A percentile compares a stretch with the other conserved stretches of the same genome.
Conservation (phyloP, 2,888 invertebrate species). For the Phortica magna region DNA sequence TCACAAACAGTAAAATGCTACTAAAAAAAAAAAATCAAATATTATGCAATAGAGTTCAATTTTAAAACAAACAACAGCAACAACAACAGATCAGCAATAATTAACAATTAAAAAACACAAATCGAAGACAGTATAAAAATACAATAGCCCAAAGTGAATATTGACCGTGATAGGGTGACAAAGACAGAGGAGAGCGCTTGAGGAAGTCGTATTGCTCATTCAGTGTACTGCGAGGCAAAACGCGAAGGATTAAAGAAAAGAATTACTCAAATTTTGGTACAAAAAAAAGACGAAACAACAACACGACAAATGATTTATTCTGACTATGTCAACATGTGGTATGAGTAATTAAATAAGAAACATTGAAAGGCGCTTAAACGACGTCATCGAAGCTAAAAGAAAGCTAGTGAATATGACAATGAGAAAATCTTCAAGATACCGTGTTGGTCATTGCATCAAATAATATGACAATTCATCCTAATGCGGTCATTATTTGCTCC, state of each 20-base stretch:
- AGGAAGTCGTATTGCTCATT: background rate
- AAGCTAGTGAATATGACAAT: no score
- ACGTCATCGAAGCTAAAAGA: no score
- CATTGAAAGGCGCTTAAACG: no score
- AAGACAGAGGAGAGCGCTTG: constrained; percentile 7
- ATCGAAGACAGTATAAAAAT: constrained; percentile 47
- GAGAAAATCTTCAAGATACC: no score
- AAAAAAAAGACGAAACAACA: no score
- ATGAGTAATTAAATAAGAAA: no score
- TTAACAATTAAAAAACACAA: constrained; percentile 48
- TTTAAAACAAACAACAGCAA: background rate
- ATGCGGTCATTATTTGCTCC: constrained; percentile 76
- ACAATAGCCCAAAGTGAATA: constrained; percentile 78
- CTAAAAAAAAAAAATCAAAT: constrained; percentile 46
- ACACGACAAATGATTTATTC: no score
- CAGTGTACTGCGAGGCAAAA: no score
- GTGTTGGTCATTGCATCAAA: no score
- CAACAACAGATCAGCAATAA: constrained; percentile 46
- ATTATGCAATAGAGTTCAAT: constrained; percentile 47
- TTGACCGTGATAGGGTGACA: constrained; percentile 66
- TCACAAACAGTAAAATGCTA: constrained; percentile 49
- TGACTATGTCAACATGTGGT: no score
- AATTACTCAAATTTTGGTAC: no score
- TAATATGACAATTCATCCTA: constrained; percentile 40
- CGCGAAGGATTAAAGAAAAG: no score